phyloP scores from a whole-genome alignment of 2,113 vertebrate genomes.

The Chaetura pelagica region DNA sequence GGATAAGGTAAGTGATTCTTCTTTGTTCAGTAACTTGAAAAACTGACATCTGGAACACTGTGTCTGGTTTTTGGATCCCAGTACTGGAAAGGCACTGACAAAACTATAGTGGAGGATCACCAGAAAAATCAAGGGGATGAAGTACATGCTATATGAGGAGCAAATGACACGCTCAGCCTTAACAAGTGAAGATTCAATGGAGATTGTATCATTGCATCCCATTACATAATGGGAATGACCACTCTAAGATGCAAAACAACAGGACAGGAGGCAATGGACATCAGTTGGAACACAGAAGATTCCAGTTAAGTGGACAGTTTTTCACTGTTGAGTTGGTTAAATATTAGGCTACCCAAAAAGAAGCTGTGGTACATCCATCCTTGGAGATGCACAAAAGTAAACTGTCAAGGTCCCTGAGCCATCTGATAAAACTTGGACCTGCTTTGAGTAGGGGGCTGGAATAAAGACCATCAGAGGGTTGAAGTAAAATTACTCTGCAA shows the following conservation, averaged over 20 bases:
- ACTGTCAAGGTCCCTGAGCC: background rate
- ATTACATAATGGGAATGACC: background rate
- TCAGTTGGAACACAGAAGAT: background rate
- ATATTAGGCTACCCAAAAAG: background rate
- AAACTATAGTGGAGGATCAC: background rate
- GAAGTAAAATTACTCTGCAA: background rate
- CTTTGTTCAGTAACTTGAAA: background rate
- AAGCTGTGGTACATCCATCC: background rate
- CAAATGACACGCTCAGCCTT: background rate
- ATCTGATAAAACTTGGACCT: background rate
- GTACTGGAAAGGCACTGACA: background rate
- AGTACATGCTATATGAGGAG: background rate
- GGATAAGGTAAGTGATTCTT: background rate
- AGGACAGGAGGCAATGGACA: background rate
- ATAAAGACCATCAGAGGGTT: background rate
- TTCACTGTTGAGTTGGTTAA: background rate
- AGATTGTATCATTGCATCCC: background rate
- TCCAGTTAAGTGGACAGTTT: background rate
- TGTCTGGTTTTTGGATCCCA: background rate
- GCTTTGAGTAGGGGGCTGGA: background rate
- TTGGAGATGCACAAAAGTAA: background rate
- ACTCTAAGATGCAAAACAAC: background rate
- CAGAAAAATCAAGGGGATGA: background rate
- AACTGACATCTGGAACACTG: background rate
- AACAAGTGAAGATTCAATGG: background rate